Evolutionary conservation across 92 coral and sea anemone species (phyloP).

Genomic region (Micromussa lordhowensis): DNA sequence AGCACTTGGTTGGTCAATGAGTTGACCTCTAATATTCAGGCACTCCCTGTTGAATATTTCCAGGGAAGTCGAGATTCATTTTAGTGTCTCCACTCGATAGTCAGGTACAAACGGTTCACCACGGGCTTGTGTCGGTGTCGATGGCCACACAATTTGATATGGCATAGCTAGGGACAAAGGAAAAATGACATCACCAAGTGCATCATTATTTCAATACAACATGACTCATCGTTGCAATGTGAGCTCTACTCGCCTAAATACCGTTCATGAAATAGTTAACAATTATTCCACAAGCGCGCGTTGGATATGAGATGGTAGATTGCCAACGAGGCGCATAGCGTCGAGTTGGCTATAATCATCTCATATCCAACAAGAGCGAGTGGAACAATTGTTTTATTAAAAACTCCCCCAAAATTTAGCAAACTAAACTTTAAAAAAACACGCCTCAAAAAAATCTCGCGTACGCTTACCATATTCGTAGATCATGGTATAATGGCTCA

Average conservation of each 20-base stretch:
- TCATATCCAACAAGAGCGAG: too few species aligned
- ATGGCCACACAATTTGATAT: slow-evolving; percentile 96
- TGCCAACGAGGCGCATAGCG: too few species aligned
- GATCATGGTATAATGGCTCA: too few species aligned
- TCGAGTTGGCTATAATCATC: too few species aligned
- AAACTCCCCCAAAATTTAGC: too few species aligned
- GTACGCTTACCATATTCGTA: too few species aligned
- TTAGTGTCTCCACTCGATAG: not conserved
- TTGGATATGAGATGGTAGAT: too few species aligned
- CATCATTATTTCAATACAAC: not conserved
- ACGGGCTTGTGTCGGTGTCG: slow-evolving; percentile 98
- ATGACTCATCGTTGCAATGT: not conserved
- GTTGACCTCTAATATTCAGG: not conserved
- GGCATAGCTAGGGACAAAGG: slow-evolving; percentile 77
- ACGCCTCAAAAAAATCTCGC: too few species aligned
- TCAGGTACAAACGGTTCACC: slow-evolving; percentile 50
- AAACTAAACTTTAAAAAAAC: too few species aligned
- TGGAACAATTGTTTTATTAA: too few species aligned
- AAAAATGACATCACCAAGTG: not conserved
- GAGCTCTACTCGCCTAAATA: not conserved
- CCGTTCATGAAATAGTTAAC: too few species aligned
- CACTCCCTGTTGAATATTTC: not conserved
- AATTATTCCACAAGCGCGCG: too few species aligned
- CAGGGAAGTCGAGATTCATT: not conserved
- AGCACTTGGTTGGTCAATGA: not conserved